Percentiles rank a stretch among this genome's conserved stretches.
phyloP scores from a whole-genome alignment of 2,113 vertebrate genomes.

The Percina caprodes region DNA sequence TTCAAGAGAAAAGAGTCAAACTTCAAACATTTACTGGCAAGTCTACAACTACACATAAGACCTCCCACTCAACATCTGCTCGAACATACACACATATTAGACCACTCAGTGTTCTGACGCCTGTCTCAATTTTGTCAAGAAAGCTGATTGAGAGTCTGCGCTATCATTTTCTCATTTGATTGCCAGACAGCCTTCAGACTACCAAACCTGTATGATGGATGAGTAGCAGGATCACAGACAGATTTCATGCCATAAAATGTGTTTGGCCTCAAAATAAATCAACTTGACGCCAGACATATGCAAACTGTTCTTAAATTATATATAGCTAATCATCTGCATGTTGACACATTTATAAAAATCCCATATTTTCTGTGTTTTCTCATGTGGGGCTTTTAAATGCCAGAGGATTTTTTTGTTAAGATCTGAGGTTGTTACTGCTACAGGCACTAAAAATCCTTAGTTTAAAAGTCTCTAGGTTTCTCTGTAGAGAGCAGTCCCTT shows the following conservation, averaged over 20 bases:
- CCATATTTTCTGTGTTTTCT: neutral
- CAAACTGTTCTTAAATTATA: conserved; percentile 22
- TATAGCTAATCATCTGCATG: neutral
- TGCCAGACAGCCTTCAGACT: conserved; percentile 42
- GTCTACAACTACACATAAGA: conserved; percentile 31
- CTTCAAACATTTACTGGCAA: conserved; percentile 58
- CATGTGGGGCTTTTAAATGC: conserved; percentile 10
- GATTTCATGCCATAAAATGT: conserved; percentile 9
- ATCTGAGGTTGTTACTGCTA: conserved; percentile 3
- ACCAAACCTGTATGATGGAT: conserved; percentile 20
- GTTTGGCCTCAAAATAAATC: conserved; percentile 55
- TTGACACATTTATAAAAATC: conserved; percentile 24
- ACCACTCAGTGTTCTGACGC: conserved; percentile 5
- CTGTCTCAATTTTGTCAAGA: conserved; percentile 12
- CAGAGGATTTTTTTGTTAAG: neutral
- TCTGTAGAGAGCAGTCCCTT: conserved; percentile 26
- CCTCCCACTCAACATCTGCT: conserved; percentile 70
- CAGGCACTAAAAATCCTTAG: conserved; percentile 4
- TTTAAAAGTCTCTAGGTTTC: conserved; percentile 10
- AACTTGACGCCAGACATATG: conserved; percentile 25
- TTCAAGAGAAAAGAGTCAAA: conserved; percentile 41
- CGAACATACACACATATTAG: conserved; percentile 37
- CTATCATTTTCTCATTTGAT: conserved; percentile 23
- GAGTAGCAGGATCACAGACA: conserved; percentile 29
- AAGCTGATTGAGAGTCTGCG: conserved; percentile 20